phyloP scores from a whole-genome alignment of 2,113 vertebrate genomes.

The Sinocyclocheilus anshuiensis region DNA sequence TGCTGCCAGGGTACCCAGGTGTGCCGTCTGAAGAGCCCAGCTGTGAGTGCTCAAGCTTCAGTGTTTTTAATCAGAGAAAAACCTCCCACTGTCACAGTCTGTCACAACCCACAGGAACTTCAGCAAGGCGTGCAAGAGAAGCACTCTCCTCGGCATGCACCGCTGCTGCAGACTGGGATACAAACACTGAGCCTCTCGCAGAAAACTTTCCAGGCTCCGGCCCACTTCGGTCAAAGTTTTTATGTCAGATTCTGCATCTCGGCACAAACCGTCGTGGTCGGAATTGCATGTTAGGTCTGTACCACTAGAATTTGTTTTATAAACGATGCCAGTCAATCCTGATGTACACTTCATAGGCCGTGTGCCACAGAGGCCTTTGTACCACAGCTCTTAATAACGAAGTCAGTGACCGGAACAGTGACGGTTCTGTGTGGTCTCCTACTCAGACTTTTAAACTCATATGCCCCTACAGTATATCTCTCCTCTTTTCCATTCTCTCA shows the following conservation, averaged over 20 bases:
- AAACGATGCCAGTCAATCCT: conserved; percentile 7
- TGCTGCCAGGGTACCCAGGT: conserved; percentile 70
- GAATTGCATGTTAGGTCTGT: not conserved
- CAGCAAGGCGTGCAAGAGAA: conserved; percentile 54
- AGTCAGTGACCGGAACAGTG: conserved; percentile 65
- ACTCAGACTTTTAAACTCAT: conserved; percentile 55
- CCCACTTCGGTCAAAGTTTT: not conserved
- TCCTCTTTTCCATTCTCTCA: conserved; percentile 16
- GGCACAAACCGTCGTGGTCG: too few species aligned
- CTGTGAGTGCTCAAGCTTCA: conserved; percentile 71
- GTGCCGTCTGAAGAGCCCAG: conserved; percentile 70
- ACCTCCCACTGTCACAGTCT: conserved; percentile 70
- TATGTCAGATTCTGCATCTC: not conserved
- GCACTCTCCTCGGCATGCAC: not conserved
- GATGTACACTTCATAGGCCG: conserved; percentile 37
- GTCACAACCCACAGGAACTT: conserved; percentile 73
- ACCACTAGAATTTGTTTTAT: not conserved
- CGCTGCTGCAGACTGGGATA: not conserved
- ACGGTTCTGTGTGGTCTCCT: conserved; percentile 59
- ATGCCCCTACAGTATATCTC: conserved; percentile 47
- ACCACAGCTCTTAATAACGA: conserved; percentile 59
- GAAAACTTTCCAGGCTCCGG: not conserved
- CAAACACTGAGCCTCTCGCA: not conserved
- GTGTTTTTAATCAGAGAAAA: conserved; percentile 60
- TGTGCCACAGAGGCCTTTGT: conserved; percentile 32